phyloP scores from a whole-genome alignment of 1,140 invertebrate species.

The Drosophila ficusphila region DNA sequence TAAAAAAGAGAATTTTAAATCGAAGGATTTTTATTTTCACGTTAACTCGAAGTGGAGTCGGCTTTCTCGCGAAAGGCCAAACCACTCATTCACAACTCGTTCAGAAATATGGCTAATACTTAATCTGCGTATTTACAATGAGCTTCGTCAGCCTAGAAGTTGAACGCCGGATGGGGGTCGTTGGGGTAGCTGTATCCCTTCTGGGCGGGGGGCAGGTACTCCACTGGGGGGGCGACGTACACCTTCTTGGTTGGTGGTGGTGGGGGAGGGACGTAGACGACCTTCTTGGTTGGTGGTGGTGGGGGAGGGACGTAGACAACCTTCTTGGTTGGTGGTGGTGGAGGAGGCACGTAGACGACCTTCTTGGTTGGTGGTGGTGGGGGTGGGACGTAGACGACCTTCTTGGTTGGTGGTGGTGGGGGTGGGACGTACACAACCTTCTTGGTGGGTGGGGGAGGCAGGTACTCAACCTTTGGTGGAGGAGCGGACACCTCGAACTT shows the following conservation, averaged over 20 bases:
- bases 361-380: background rate
- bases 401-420: conserved; percentile 35
- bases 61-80: conserved; percentile 40
- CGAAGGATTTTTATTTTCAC: conserved; percentile 41
- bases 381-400: conserved; percentile 18
- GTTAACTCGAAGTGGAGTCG: conserved; percentile 38
- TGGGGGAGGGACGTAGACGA: conserved; percentile 31
- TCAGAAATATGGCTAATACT: conserved; percentile 68
- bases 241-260: conserved; percentile 27
- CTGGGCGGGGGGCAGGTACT: conserved; percentile 32
- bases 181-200: conserved; percentile 79
- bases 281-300: conserved; percentile 40
- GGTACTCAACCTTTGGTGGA: conserved; percentile 28
- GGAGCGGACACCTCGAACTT: conserved; percentile 19
- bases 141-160: conserved; percentile 49
- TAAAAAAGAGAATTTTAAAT: conserved; percentile 15
- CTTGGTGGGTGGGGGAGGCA: conserved; percentile 29
- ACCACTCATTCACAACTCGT: conserved; percentile 42
- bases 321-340: conserved; percentile 15
- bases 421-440: conserved; percentile 30
- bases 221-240: conserved; percentile 31
- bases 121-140: conserved; percentile 57
- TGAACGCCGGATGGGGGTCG: conserved; percentile 75
- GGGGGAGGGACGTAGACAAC: conserved; percentile 12
- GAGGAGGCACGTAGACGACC: background rate